These are phyloP conservation scores for Girardinichthys multiradiatus DNA, from an alignment of 2,113 vertebrate genomes.

Conservation along the genomic window DNA sequence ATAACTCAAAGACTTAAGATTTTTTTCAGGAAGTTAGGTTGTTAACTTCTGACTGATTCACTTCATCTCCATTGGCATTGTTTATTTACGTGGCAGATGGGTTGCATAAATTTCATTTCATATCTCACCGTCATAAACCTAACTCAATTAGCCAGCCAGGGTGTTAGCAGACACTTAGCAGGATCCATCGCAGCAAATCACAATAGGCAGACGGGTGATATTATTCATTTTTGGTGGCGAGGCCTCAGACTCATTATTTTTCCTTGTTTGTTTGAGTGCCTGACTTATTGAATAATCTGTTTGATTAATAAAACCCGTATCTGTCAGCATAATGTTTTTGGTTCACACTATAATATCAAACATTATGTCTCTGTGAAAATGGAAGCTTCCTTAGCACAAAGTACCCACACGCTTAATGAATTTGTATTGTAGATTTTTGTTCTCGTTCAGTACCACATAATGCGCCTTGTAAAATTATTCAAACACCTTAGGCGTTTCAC, in stretches of 20 bases:
- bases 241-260: conserved; percentile 61
- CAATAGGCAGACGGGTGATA: conserved; percentile 69
- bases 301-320: conserved; percentile 73
- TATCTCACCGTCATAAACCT: conserved; percentile 64
- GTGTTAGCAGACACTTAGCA: conserved; percentile 68
- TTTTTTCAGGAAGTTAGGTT: conserved; percentile 60
- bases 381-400: conserved; percentile 14
- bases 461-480: background rate
- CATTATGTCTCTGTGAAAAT: conserved; percentile 20
- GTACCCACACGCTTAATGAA: conserved; percentile 19
- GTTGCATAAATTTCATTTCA: conserved; percentile 66
- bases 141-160: conserved; percentile 75
- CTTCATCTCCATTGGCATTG: conserved; percentile 57
- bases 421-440: conserved; percentile 28
- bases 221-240: conserved; percentile 71
- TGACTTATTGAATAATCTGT: conserved; percentile 71
- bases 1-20: conserved; percentile 41
- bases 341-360: conserved; percentile 32
- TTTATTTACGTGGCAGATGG: conserved; percentile 78
- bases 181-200: conserved; percentile 64
- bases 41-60: conserved; percentile 66
- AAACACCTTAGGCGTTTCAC: background rate
- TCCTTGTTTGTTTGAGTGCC: conserved; percentile 63
- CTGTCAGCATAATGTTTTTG: conserved; percentile 49
- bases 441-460: background rate